These are phyloP conservation scores for Python bivittatus DNA, from an alignment of 2,113 vertebrate genomes.

Conservation along the genomic window DNA sequence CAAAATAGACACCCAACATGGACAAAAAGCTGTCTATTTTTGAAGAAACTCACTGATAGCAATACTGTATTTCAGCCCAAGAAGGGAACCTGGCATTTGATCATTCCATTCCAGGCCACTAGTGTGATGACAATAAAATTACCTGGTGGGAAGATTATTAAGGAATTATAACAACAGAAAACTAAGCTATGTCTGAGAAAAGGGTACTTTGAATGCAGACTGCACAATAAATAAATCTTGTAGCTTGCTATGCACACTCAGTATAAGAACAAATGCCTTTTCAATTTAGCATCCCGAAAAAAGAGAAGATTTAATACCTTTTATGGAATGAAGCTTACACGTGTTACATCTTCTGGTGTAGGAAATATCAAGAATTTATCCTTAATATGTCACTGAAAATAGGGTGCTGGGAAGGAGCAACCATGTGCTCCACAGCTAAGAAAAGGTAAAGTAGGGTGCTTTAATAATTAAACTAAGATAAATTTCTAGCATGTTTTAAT, in stretches of 20 bases:
- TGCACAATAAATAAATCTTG: not conserved
- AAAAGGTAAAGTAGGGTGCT: not conserved
- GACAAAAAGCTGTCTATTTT: not conserved
- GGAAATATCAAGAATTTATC: slow-evolving; percentile 7
- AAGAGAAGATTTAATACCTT: not conserved
- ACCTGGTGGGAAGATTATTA: not conserved
- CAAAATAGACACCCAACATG: not conserved
- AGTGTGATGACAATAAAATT: not conserved
- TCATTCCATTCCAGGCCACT: not conserved
- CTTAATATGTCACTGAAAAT: not conserved
- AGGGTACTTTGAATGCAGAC: not conserved
- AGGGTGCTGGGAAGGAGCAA: not conserved
- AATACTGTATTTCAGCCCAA: not conserved
- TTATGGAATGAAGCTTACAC: not conserved
- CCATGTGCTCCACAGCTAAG: not conserved
- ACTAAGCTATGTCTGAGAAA: not conserved
- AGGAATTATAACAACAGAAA: not conserved
- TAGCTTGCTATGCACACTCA: not conserved
- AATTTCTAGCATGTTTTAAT: slow-evolving; percentile 3
- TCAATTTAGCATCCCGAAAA: not conserved
- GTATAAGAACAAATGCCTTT: not conserved
- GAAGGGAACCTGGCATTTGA: not conserved
- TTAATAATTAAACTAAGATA: slow-evolving; percentile 2
- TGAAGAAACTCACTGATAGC: not conserved
- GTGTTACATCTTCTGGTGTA: not conserved